phyloP scores from a whole-genome alignment of 2,888 invertebrate species.

The Pemphredon lugubris region DNA sequence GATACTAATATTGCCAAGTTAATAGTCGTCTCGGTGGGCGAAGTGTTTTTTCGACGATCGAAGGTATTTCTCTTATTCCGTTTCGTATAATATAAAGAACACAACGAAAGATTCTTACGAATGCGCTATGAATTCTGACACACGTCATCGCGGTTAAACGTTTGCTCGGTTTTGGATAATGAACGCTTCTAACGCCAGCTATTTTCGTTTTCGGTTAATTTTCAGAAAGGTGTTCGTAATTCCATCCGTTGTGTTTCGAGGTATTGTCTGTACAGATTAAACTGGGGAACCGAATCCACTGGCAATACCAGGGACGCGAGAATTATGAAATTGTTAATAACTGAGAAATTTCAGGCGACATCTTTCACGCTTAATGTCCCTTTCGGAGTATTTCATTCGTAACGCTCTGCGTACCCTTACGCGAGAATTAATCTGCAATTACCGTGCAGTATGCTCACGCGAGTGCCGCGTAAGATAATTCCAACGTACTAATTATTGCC shows the following conservation, averaged over 20 bases:
- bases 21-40: background rate
- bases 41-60: too few species aligned
- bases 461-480: background rate
- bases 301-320: background rate
- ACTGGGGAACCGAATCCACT: background rate
- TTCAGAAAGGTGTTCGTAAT: background rate
- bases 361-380: conserved; percentile 1
- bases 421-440: background rate
- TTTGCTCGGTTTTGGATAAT: too few species aligned
- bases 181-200: too few species aligned
- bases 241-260: background rate
- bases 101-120: too few species aligned
- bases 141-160: too few species aligned
- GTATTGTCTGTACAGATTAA: background rate
- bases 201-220: too few species aligned
- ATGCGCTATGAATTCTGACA: too few species aligned
- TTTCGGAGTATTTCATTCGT: background rate
- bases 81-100: too few species aligned
- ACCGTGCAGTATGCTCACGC: background rate
- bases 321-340: conserved; percentile 5
- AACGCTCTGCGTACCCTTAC: background rate
- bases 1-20: conserved; percentile 2
- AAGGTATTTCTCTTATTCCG: too few species aligned
- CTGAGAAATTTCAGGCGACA: background rate
- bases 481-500: too few species aligned